These are phyloP conservation scores for Euglossa dilemma DNA, from an alignment of 1,140 invertebrate species.

Conservation along the genomic window DNA sequence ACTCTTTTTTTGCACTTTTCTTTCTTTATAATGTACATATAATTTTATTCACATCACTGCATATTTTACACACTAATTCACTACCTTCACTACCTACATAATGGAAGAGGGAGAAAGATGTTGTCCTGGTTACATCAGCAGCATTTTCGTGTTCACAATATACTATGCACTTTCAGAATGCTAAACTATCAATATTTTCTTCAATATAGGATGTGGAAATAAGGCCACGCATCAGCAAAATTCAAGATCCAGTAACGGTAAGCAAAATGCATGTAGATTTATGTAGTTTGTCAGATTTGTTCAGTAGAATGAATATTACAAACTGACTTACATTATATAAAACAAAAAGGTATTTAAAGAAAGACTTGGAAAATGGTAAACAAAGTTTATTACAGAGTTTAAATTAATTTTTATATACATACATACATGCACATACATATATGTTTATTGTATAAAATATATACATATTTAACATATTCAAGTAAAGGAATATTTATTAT, in stretches of 20 bases:
- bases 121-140: constrained; percentile 43
- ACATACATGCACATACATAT: too few relatives aligned
- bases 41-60: constrained; percentile 14
- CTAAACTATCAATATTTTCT: constrained; percentile 64
- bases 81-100: constrained; percentile 21
- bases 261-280: constrained; percentile 51
- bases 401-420: neutral
- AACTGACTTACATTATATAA: neutral
- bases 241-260: constrained; percentile 69
- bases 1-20: constrained; percentile 8
- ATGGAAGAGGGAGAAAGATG: constrained; percentile 59
- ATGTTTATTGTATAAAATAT: too few relatives aligned
- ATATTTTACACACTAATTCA: constrained; percentile 34
- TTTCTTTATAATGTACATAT: constrained; percentile 7
- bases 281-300: constrained; percentile 5
- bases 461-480: neutral
- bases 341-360: neutral
- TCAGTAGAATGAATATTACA: neutral
- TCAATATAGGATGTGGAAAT: constrained; percentile 74
- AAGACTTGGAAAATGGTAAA: neutral
- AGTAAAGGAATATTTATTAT: constrained; percentile 17
- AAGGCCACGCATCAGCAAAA: constrained; percentile 66
- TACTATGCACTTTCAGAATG: constrained; percentile 33
- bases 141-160: constrained; percentile 43
- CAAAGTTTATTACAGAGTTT: neutral